phyloP scores from a whole-genome alignment of 1,140 invertebrate species.

The Ceratina australensis region DNA sequence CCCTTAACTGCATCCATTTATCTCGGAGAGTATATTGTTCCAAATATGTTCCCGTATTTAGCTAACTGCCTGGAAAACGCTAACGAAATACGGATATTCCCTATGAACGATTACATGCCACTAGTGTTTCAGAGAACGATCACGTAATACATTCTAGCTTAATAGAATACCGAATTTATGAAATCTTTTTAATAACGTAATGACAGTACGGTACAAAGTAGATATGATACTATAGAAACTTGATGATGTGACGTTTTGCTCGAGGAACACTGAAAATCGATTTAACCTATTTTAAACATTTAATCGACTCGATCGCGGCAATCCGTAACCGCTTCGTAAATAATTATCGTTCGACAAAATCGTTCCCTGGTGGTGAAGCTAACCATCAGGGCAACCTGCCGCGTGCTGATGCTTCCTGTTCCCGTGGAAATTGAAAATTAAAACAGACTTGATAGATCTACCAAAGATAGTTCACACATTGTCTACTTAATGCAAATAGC shows the following conservation, averaged over 20 bases:
- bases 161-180: neutral
- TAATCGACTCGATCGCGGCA: conserved; percentile 4
- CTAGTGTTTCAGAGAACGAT: neutral
- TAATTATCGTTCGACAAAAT: conserved; percentile 3
- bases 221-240: too few relatives aligned
- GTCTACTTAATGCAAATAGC: neutral
- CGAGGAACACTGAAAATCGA: too few relatives aligned
- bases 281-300: neutral
- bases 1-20: conserved; percentile 28
- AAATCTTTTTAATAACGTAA: neutral
- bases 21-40: neutral
- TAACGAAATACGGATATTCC: neutral
- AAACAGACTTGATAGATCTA: neutral
- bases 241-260: too few relatives aligned
- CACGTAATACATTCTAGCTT: neutral
- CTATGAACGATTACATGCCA: too few relatives aligned
- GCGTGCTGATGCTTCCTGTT: neutral
- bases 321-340: conserved; percentile 15
- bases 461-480: neutral
- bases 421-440: conserved; percentile 30
- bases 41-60: conserved; percentile 28
- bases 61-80: conserved; percentile 13
- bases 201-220: too few relatives aligned
- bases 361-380: neutral
- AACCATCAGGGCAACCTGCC: neutral